Conservation (phyloP, 2,888 invertebrate genomes). For the Ophion costatus region DNA sequence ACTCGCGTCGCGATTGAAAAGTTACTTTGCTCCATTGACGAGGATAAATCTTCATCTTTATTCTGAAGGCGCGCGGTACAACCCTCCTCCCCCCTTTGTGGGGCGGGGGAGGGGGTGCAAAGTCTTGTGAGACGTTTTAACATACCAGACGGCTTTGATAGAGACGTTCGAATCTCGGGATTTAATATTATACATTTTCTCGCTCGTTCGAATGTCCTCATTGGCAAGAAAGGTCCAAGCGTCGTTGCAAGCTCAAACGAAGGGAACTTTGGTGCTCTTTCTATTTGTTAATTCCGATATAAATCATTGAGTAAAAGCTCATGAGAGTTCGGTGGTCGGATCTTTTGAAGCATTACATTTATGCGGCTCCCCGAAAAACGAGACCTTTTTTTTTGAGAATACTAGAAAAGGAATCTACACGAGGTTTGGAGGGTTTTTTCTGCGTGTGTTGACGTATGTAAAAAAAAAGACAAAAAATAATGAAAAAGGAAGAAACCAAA, state of each 20-base stretch:
- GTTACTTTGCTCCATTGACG: conserved; percentile 24
- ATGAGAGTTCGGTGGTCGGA: not conserved
- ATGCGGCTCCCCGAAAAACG: too few relatives aligned
- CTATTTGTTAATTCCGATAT: conserved; percentile 12
- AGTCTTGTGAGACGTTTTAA: not conserved
- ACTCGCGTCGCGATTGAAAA: conserved; percentile 53
- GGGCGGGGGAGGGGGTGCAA: not conserved
- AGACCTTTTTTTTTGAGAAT: too few relatives aligned
- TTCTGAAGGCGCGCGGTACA: not conserved
- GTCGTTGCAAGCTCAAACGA: not conserved
- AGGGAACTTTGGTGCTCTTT: not conserved
- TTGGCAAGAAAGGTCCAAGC: not conserved
- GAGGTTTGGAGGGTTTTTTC: too few relatives aligned
- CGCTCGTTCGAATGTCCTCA: not conserved
- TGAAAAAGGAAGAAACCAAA: too few relatives aligned
- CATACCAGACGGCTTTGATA: not conserved
- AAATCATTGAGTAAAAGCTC: not conserved
- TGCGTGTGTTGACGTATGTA: too few relatives aligned
- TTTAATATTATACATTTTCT: not conserved
- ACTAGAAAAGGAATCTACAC: too few relatives aligned
- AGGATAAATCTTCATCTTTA: conserved; percentile 3
- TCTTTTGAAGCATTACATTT: too few relatives aligned
- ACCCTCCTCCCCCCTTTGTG: not conserved
- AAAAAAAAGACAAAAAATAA: too few relatives aligned
- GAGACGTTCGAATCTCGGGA: too few relatives aligned